These are phyloP conservation scores for Epiblema foenella DNA, from an alignment of 2,888 invertebrate species.

Conservation along the genomic window DNA sequence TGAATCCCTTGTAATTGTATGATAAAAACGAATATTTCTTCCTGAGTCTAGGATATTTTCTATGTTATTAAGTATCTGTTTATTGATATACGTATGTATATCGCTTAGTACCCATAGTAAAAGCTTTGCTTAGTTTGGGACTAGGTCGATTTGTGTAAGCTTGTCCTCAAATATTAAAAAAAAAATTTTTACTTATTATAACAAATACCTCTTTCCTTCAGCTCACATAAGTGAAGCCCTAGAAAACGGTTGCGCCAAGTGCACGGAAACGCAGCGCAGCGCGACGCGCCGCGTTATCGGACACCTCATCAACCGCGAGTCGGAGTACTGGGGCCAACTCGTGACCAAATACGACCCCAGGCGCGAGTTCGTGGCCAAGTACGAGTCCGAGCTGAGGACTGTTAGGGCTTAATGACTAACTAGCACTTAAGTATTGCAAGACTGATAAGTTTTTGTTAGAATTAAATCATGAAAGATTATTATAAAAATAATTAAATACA, in stretches of 20 bases:
- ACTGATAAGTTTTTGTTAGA: slow-evolving; percentile 27
- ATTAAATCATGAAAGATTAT: neutral
- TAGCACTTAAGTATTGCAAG: slow-evolving; percentile 18
- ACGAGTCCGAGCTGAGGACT: slow-evolving; percentile 59
- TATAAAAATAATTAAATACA: neutral
- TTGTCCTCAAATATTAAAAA: no score
- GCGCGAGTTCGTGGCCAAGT: slow-evolving; percentile 56
- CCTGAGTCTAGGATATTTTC: no score
- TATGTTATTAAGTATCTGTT: no score
- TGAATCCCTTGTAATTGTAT: no score
- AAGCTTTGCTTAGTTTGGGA: no score
- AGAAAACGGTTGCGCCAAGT: slow-evolving; percentile 67
- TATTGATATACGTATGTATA: no score
- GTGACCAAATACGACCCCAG: slow-evolving; percentile 55
- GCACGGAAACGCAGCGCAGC: slow-evolving; percentile 61
- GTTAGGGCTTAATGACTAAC: slow-evolving; percentile 45
- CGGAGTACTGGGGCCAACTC: slow-evolving; percentile 60
- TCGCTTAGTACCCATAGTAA: no score
- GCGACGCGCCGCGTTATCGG: slow-evolving; percentile 63
- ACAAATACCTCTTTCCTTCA: slow-evolving; percentile 48
- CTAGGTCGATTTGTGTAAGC: no score
- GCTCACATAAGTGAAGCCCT: slow-evolving; percentile 72
- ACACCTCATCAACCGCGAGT: slow-evolving; percentile 69
- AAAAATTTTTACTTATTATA: no score
- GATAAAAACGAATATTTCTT: no score